Evolutionary conservation across 1,140 invertebrate genomes (phyloP).

Genomic region (Leptinotarsa texana): DNA sequence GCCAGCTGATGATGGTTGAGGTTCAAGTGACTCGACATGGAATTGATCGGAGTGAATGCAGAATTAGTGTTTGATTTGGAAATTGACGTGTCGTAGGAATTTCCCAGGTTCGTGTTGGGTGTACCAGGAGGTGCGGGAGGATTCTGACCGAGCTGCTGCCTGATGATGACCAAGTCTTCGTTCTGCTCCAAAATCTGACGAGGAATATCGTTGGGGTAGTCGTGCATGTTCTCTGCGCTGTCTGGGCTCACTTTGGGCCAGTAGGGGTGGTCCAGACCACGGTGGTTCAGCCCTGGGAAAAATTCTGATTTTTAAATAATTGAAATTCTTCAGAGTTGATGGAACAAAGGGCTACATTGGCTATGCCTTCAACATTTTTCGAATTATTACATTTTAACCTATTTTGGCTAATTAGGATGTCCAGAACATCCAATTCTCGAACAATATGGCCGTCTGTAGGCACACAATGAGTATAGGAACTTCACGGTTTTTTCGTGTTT

Average conservation of each 20-base stretch:
- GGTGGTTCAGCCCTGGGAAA: constrained; percentile 62
- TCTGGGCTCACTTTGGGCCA: constrained; percentile 80
- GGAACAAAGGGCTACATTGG: no score
- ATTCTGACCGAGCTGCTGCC: constrained; percentile 56
- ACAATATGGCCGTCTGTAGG: no score
- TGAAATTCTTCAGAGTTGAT: neutral
- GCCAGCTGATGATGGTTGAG: constrained; percentile 73
- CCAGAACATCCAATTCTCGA: no score
- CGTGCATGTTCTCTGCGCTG: constrained; percentile 61
- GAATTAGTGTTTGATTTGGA: constrained; percentile 70
- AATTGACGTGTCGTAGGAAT: constrained; percentile 56
- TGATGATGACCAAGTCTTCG: constrained; percentile 61
- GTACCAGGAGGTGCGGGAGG: constrained; percentile 52
- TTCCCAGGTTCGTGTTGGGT: constrained; percentile 50
- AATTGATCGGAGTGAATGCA: constrained; percentile 88
- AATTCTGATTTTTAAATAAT: constrained; percentile 13
- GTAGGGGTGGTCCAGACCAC: constrained; percentile 71
- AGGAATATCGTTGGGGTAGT: constrained; percentile 64
- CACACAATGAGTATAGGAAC: no score
- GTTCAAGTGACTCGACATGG: constrained; percentile 75
- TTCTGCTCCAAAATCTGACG: constrained; percentile 58
- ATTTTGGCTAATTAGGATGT: no score
- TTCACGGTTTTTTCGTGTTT: no score
- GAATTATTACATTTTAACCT: no score
- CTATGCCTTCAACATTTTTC: no score